Evolutionary conservation across 2,888 invertebrate genomes (phyloP), one percentile per base, ranked within the genome.

Genomic region (Dryobotodes eremita): DNA sequence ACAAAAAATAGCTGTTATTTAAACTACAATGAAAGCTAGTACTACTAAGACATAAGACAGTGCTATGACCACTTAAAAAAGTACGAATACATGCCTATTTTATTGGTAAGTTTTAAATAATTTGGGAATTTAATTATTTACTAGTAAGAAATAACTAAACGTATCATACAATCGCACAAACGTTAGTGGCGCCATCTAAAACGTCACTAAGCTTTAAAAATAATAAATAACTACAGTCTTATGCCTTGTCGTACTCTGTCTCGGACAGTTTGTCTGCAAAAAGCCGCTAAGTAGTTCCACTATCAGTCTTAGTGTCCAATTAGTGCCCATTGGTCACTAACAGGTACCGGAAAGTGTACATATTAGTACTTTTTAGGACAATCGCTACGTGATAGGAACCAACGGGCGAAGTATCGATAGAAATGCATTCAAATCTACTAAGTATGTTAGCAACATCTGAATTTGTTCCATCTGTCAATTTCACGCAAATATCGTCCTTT

Each of bases 261-360:
- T 85, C 76, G 62, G 86, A 88, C 86, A 87, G 86, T 75, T 71
- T 70, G 50, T 80, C 79, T 87, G 85, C 85, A 85, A 80, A 85
- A 88, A 89, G 84, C 89, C 85, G 89, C 80, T 87, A 87, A 89
- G 87, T 90, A 88, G 89, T 87, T 89, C 85, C 87, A 90, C 82
- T 90, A 90, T 91, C 91, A 91, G 91, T 91, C 91, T 91, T 92
- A 83, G 90, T 89, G 90, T 90, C 88, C 89, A 88, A 86, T 87
- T 89, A 87, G 87, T 81, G 86, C 77, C 64, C 65, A 76, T 79
- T 82, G 62, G 59, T 77, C 75, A 66, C 75, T 76, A 82, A 82
- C 70, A 83, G 11, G 71, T 86, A 77, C 75, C 76, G 26, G 31
- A n/a, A 68, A 73, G 26, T n/a, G 59, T 78, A 77, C 75, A 55